Percentiles rank a stretch among this genome's conserved stretches.
These are phyloP conservation scores for Callipepla californica DNA, from an alignment of 2,113 vertebrate species.

Conservation along the genomic window DNA sequence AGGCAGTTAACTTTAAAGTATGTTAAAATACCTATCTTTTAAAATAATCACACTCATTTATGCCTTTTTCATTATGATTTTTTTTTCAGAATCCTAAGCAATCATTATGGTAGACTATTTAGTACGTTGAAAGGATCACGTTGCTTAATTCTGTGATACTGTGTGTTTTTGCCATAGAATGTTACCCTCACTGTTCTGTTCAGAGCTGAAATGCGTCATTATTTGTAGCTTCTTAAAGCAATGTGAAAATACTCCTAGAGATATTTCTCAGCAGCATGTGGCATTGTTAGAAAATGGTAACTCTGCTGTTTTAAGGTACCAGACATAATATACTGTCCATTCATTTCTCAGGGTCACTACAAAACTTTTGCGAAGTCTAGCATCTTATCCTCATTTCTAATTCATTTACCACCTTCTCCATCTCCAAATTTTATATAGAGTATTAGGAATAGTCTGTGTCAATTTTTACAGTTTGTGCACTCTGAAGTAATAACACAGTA, in stretches of 20 bases:
- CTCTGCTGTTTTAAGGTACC: not conserved
- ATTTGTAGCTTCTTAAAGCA: not conserved
- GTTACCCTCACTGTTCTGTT: not conserved
- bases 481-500: not conserved
- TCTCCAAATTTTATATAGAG: not conserved
- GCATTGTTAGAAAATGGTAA: not conserved
- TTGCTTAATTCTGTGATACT: not conserved
- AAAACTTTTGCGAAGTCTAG: not conserved
- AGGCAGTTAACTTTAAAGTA: not conserved
- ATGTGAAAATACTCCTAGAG: not conserved
- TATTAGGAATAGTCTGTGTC: not conserved
- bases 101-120: not conserved
- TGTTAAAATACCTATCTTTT: not conserved
- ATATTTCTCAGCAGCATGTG: accelerated
- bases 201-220: not conserved
- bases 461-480: not conserved
- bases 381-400: not conserved
- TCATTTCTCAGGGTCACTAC: not conserved
- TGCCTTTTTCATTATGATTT: not conserved
- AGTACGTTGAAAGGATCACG: not conserved
- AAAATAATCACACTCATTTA: not conserved
- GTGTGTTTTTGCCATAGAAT: not conserved
- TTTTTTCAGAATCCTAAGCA: not conserved
- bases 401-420: not conserved
- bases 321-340: not conserved